Percentiles rank a stretch among this genome's conserved stretches.
phyloP scores from a whole-genome alignment of 2,888 invertebrate species.

The Eupithecia subfuscata region DNA sequence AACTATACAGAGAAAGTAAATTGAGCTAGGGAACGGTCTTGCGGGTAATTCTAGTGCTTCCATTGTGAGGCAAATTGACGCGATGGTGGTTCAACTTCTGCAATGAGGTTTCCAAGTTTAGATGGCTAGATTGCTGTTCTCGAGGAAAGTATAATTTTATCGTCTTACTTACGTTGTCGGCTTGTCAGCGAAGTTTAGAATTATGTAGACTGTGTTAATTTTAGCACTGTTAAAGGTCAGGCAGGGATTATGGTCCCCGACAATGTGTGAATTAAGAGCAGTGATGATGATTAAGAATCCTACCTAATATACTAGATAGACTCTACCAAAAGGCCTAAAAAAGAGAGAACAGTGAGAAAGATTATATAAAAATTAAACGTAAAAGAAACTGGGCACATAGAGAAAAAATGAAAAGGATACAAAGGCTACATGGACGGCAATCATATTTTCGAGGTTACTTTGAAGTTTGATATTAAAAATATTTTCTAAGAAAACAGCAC shows the following conservation, averaged over 20 bases:
- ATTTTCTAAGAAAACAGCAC: not conserved
- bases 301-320: not conserved
- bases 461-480: not conserved
- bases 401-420: not conserved
- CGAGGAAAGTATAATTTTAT: constrained; percentile 12
- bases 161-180: not conserved
- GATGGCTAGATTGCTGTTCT: constrained; percentile 18
- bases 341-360: not conserved
- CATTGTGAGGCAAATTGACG: constrained; percentile 35
- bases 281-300: not conserved
- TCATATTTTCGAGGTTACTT: not conserved
- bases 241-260: too few relatives aligned
- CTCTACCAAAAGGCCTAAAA: not conserved
- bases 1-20: constrained; percentile 41
- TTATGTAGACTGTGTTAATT: not conserved
- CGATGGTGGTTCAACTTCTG: constrained; percentile 22
- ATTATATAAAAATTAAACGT: not conserved
- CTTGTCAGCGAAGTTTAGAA: constrained; percentile 8
- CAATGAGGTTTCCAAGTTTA: constrained; percentile 20
- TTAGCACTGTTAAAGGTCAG: not conserved
- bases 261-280: not conserved
- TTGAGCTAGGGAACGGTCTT: constrained; percentile 35
- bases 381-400: not conserved
- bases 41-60: constrained; percentile 34
- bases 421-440: not conserved